Evolutionary conservation across 1,140 invertebrate species (phyloP).

Genomic region (Drosophila bocqueti): DNA sequence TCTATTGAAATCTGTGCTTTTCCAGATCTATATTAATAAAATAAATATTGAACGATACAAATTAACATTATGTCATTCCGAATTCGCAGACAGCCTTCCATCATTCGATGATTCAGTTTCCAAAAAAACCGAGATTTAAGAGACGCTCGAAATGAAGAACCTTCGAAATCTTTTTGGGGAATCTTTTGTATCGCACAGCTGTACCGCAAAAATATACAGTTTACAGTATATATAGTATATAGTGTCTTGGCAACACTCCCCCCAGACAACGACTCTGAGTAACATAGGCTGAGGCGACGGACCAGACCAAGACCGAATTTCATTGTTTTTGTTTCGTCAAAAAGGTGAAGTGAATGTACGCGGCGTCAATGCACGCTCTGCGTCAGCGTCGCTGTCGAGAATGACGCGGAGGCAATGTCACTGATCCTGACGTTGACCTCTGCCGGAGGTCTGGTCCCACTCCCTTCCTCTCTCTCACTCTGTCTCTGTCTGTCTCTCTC

Average conservation of each 20-base stretch:
- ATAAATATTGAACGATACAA: background rate
- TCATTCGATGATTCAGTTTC: background rate
- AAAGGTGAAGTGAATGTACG: slow-evolving; percentile 47
- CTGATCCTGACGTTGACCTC: slow-evolving; percentile 54
- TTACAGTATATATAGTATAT: background rate
- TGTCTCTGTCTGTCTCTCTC: background rate
- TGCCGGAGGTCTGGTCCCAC: slow-evolving; percentile 39
- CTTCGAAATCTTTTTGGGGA: slow-evolving; percentile 8
- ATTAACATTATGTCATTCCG: background rate
- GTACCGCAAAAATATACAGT: background rate
- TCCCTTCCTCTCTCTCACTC: slow-evolving; percentile 19
- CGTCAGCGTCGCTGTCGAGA: slow-evolving; percentile 28
- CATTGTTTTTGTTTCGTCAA: slow-evolving; percentile 32
- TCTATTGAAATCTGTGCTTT: background rate
- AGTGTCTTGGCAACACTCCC: slow-evolving; percentile 8
- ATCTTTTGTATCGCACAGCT: slow-evolving; percentile 4
- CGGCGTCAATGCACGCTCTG: slow-evolving; percentile 50
- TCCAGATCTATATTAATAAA: background rate
- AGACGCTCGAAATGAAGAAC: slow-evolving; percentile 6
- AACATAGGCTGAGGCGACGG: slow-evolving; percentile 22
- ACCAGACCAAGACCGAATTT: slow-evolving; percentile 32
- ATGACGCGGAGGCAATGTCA: slow-evolving; percentile 50
- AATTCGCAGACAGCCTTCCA: background rate
- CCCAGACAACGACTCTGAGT: background rate
- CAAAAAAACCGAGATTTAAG: slow-evolving; percentile 6